Percentiles rank a stretch among this genome's conserved stretches.
phyloP scores from a whole-genome alignment of 1,140 invertebrate genomes.

The Lanistes nyassanus region DNA sequence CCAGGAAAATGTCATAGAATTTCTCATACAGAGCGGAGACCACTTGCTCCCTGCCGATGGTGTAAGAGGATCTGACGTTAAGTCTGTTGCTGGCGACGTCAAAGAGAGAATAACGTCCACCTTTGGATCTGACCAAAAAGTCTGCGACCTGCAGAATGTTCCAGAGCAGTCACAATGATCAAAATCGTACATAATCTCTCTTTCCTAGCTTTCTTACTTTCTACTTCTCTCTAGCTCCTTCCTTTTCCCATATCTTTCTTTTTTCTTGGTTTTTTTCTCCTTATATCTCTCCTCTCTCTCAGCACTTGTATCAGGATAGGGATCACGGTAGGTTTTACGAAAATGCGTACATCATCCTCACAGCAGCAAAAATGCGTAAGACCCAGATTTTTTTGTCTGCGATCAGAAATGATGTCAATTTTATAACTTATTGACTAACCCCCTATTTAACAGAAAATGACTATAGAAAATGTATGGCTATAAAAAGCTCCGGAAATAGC shows the following conservation, averaged over 20 bases:
- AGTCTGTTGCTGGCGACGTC: background rate
- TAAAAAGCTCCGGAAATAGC: no score
- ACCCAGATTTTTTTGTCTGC: no score
- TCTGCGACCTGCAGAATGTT: background rate
- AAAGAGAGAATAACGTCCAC: background rate
- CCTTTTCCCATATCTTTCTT: background rate
- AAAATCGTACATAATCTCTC: background rate
- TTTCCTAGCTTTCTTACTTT: background rate
- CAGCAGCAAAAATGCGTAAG: no score
- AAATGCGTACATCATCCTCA: no score
- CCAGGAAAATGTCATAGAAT: background rate
- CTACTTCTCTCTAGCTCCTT: background rate
- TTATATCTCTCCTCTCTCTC: background rate
- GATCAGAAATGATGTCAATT: no score
- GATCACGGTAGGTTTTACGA: no score
- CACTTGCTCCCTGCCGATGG: background rate
- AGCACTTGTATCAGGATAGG: background rate
- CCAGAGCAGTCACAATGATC: background rate
- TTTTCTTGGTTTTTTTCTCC: no score
- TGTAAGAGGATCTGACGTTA: background rate
- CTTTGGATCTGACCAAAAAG: background rate
- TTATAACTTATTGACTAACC: background rate
- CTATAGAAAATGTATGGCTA: background rate
- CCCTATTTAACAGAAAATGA: background rate
- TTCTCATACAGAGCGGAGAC: background rate